These are phyloP conservation scores for Cuculus canorus DNA, from an alignment of 2,797 vertebrate species.

Conservation along the genomic window DNA sequence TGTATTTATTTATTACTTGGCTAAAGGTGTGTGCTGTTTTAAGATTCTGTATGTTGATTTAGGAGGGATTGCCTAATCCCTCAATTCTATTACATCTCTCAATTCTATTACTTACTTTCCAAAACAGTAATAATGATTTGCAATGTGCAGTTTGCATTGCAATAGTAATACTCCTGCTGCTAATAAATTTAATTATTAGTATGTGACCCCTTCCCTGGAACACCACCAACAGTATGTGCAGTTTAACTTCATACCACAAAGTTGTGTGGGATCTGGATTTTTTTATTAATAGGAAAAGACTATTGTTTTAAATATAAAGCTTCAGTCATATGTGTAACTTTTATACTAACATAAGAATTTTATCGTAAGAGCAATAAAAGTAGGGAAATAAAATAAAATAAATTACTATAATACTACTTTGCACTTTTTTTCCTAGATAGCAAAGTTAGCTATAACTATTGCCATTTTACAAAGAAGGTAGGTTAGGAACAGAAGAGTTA, in stretches of 20 bases:
- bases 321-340: not conserved
- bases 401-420: not conserved
- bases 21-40: not conserved
- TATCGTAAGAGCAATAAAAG: not conserved
- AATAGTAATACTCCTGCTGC: not conserved
- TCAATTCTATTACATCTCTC: not conserved
- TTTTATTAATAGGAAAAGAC: not conserved
- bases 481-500: not conserved
- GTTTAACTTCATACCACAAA: not conserved
- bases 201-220: not conserved
- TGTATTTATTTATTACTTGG: not conserved
- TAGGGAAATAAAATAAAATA: not conserved
- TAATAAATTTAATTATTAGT: not conserved
- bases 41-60: not conserved
- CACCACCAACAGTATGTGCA: not conserved
- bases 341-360: not conserved
- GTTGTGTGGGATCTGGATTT: not conserved
- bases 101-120: not conserved
- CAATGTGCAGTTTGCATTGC: not conserved
- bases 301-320: not conserved
- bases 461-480: not conserved
- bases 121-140: not conserved
- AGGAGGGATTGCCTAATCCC: not conserved
- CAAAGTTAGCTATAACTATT: not conserved
- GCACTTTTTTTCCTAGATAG: not conserved